phyloP scores from a whole-genome alignment of 2,888 invertebrate species.

The Synanthedon andrenaeformis region DNA sequence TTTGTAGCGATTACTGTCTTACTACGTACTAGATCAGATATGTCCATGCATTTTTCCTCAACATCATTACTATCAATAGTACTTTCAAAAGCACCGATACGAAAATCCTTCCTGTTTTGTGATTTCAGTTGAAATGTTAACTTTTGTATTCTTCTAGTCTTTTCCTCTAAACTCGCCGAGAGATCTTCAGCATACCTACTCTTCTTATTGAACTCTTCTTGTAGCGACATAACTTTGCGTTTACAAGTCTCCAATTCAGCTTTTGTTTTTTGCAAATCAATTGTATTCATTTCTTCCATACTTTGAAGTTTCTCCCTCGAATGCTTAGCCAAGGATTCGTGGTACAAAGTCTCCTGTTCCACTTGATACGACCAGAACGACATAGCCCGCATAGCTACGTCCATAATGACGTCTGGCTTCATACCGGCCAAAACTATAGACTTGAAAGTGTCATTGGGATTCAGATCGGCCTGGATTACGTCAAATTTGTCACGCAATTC shows the following conservation, averaged over 20 bases:
- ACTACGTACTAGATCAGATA: constrained; percentile 40
- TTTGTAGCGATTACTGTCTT: constrained; percentile 22
- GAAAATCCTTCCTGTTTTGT: constrained; percentile 50
- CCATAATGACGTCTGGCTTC: constrained; percentile 66
- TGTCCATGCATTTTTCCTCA: constrained; percentile 50
- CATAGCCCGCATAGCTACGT: constrained; percentile 67
- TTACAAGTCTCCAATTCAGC: constrained; percentile 59
- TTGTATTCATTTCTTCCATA: constrained; percentile 53
- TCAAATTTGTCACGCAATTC: constrained; percentile 64
- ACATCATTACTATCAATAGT: constrained; percentile 14
- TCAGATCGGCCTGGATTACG: constrained; percentile 63
- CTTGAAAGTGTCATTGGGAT: constrained; percentile 63
- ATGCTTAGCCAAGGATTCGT: constrained; percentile 59
- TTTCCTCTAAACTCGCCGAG: constrained; percentile 52
- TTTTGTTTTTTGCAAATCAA: constrained; percentile 57
- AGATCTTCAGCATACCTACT: constrained; percentile 57
- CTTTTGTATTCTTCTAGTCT: constrained; percentile 56
- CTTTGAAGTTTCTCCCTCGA: constrained; percentile 54
- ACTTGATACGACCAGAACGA: constrained; percentile 68
- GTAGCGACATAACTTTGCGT: constrained; percentile 50
- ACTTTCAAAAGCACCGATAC: constrained; percentile 29
- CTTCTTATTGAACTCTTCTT: constrained; percentile 53
- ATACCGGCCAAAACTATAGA: constrained; percentile 66
- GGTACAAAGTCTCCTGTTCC: constrained; percentile 62
- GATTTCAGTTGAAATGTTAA: constrained; percentile 55